Conservation (phyloP, 1,140 invertebrate species). For the Trissolcus basalis region DNA sequence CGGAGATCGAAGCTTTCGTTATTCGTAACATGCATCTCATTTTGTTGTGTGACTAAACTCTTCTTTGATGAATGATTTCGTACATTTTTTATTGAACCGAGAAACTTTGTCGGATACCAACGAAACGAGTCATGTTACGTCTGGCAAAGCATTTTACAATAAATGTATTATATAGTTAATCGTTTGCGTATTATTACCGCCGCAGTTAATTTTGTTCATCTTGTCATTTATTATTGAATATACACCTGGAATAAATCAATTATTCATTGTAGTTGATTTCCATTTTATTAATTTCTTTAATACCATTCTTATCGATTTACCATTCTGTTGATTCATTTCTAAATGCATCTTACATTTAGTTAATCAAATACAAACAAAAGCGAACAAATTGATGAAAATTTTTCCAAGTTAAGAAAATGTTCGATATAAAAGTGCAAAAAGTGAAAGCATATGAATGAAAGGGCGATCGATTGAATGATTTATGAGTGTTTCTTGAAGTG, state of each 20-base stretch:
- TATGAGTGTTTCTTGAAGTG: not conserved
- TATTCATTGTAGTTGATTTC: not conserved
- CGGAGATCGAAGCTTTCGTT: slow-evolving; percentile 15
- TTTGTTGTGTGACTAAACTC: slow-evolving; percentile 1
- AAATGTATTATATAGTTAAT: slow-evolving; percentile 40
- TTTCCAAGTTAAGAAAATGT: no score
- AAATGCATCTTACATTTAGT: no score
- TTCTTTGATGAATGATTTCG: slow-evolving; percentile 22
- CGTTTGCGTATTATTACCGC: slow-evolving; percentile 12
- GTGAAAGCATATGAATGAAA: not conserved
- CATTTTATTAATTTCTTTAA: not conserved
- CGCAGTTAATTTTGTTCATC: not conserved
- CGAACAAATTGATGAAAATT: no score
- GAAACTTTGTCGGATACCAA: slow-evolving; percentile 7
- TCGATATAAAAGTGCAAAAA: no score
- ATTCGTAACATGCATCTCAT: slow-evolving; percentile 37
- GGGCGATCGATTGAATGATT: not conserved
- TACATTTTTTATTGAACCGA: slow-evolving; percentile 20
- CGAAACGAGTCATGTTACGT: slow-evolving; percentile 36
- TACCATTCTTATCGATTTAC: not conserved
- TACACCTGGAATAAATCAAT: slow-evolving; percentile 5
- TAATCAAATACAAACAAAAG: no score
- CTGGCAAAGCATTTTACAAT: slow-evolving; percentile 18
- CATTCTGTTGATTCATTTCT: not conserved
- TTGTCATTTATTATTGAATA: not conserved